phyloP scores from a whole-genome alignment of 2,113 vertebrate species.

The Triplophysa siluroides region DNA sequence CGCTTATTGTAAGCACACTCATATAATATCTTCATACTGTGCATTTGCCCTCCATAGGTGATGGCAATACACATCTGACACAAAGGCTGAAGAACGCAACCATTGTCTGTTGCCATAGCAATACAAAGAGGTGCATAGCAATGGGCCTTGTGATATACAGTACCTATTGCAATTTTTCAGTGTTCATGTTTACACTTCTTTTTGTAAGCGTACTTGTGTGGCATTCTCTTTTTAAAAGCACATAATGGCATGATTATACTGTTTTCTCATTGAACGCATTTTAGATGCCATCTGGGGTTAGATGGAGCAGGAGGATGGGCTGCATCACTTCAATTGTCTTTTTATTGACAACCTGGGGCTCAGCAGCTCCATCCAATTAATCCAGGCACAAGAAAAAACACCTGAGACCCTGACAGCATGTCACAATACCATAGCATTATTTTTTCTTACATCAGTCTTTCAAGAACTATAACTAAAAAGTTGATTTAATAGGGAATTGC shows the following conservation, averaged over 20 bases:
- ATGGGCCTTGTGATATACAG: constrained; percentile 51
- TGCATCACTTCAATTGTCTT: constrained; percentile 59
- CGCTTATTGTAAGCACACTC: not conserved
- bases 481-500: no score
- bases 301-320: not conserved
- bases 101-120: constrained; percentile 70
- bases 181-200: constrained; percentile 22
- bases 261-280: not conserved
- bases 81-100: constrained; percentile 7
- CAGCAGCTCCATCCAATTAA: constrained; percentile 57
- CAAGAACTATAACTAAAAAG: no score
- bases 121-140: constrained; percentile 64
- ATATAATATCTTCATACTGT: constrained; percentile 15
- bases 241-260: not conserved
- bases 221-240: constrained; percentile 8
- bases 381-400: constrained; percentile 57
- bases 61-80: constrained; percentile 46
- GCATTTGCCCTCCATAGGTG: constrained; percentile 1
- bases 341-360: constrained; percentile 64
- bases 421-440: not conserved
- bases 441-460: not conserved
- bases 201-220: constrained; percentile 12
- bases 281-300: not conserved
- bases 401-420: constrained; percentile 54
- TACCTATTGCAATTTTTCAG: constrained; percentile 33